Base-by-base conservation (phyloP, 2,113 vertebrate genomes). In the Coryphaenoides rupestris region DNA sequence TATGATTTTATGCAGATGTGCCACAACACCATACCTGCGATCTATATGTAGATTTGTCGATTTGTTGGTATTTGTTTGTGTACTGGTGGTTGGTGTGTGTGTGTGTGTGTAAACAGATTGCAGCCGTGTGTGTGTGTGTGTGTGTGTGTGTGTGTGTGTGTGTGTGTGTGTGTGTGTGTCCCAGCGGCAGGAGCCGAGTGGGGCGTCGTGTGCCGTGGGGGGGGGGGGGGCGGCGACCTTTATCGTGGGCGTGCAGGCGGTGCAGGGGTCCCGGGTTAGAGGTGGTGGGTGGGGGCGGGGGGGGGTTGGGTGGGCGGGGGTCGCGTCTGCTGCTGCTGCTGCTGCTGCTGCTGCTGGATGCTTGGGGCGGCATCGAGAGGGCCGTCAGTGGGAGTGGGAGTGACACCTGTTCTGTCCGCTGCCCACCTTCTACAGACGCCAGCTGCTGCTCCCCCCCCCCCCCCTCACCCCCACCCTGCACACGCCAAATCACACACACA, bases 361-460 rank as follows among this genome's bases (percentile, higher is more conserved):
- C n/a, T n/a, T n/a, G n/a, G n/a, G 10, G 47, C 9, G 19, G 9
- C 58, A 49, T 23, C 2, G 62, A 19, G 70, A 47, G 19, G 57
- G 23, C 19, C 15, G 84, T 79, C 83, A 65, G 62, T 62, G 80
- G 78, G 77, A 74, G 84, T 86, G 77, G 84, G 86, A 88, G 87
- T 84, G 84, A 86, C 87, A 88, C 84, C 86, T 89, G 88, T 82
- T 87, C 66, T 28, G 71, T n/a, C 45, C 13, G 15, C 62, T 75
- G 77, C 78, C 64, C 66, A 57, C 47, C 74, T 74, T 84, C 70
- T 70, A 71, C 47, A n/a, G 7, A 73, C 66, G 76, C 73, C 86
- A 86, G 74, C 81, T 85, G 78, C 69, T 83, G 23, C 3, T 7
- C 72, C 60, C 53, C 60, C 6, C 13, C 55, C 60, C 54, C 26